These are phyloP conservation scores for Catocala sponsa DNA, from an alignment of 2,888 invertebrate species.

Conservation along the genomic window DNA sequence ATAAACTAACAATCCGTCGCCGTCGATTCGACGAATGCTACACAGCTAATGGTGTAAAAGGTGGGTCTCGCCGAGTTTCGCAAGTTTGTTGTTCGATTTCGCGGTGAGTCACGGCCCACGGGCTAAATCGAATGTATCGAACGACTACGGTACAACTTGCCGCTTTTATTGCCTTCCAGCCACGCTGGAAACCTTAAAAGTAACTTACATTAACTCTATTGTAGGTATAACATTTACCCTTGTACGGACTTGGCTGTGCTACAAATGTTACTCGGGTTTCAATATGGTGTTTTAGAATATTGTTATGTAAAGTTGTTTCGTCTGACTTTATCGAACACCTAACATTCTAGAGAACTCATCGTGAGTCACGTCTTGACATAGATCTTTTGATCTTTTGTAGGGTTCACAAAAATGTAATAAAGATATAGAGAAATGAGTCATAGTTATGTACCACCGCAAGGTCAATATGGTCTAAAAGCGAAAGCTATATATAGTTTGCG, in stretches of 20 bases:
- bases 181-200: conserved; percentile 69
- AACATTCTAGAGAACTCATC: conserved; percentile 30
- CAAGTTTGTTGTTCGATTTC: conserved; percentile 66
- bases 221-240: conserved; percentile 41
- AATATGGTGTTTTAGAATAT: conserved; percentile 39
- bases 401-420: conserved; percentile 16
- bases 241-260: conserved; percentile 22
- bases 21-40: conserved; percentile 54
- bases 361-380: conserved; percentile 10
- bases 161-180: conserved; percentile 65
- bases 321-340: conserved; percentile 29
- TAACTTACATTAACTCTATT: conserved; percentile 58
- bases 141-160: conserved; percentile 57
- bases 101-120: conserved; percentile 66
- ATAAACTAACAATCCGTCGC: conserved; percentile 53
- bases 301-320: conserved; percentile 34
- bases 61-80: conserved; percentile 57
- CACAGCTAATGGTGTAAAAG: conserved; percentile 56
- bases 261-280: conserved; percentile 38
- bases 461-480: conserved; percentile 13
- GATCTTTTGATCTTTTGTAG: conserved; percentile 20
- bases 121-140: conserved; percentile 66
- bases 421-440: conserved; percentile 33
- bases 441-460: conserved; percentile 29
- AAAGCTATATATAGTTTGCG: conserved; percentile 5